Evolutionary conservation across 2,888 invertebrate species (phyloP).

Genomic region (Bibio marci): DNA sequence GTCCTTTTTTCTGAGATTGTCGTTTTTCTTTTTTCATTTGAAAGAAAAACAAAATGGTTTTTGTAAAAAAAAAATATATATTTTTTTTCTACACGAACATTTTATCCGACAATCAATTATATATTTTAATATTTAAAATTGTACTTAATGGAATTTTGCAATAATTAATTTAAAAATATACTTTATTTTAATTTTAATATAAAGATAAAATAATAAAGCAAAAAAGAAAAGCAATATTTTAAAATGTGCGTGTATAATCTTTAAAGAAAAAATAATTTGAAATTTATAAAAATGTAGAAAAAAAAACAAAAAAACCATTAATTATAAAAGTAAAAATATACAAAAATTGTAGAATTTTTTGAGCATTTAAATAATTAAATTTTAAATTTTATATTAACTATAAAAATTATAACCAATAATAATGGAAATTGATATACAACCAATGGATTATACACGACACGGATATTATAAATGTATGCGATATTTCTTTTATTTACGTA

Average conservation of each 20-base stretch:
- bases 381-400: no score
- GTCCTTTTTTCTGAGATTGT: constrained; percentile 6
- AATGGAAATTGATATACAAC: no score
- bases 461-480: background rate
- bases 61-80: no score
- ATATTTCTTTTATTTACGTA: background rate
- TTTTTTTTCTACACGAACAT: background rate
- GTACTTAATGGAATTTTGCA: constrained; percentile 2
- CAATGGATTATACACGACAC: no score
- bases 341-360: no score
- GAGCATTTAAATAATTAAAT: no score
- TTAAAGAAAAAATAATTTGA: background rate
- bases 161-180: background rate
- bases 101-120: background rate
- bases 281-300: background rate
- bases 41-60: background rate
- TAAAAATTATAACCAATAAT: no score
- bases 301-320: constrained; percentile 1
- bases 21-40: background rate
- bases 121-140: no score
- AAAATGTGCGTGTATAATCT: no score
- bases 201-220: background rate
- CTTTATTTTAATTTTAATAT: background rate
- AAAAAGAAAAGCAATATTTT: background rate
- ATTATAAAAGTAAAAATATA: background rate